These are phyloP conservation scores for Pseudonaja textilis DNA, from an alignment of 2,113 vertebrate species.

Conservation along the genomic window DNA sequence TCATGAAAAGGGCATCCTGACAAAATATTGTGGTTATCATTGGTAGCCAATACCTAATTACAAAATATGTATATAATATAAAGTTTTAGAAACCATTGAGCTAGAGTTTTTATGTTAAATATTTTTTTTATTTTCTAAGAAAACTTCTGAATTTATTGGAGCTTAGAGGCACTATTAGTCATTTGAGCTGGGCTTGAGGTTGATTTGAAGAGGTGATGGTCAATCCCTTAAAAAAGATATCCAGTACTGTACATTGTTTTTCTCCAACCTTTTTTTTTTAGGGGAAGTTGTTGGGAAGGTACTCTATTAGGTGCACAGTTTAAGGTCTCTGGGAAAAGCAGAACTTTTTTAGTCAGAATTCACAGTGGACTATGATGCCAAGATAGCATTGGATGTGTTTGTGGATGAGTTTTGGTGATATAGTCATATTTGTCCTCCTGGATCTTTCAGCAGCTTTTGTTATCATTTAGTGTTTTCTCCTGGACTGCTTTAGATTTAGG, in stretches of 20 bases:
- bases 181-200: background rate
- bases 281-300: background rate
- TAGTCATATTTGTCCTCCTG: background rate
- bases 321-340: background rate
- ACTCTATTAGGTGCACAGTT: background rate
- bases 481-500: background rate
- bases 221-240: background rate
- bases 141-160: background rate
- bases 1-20: background rate
- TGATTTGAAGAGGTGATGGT: background rate
- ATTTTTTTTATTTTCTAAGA: background rate
- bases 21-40: background rate
- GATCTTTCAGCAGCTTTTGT: background rate
- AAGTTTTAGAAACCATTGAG: background rate
- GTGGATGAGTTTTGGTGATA: background rate
- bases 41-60: background rate
- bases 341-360: background rate
- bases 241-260: background rate
- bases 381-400: background rate
- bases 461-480: background rate
- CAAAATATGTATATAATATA: background rate
- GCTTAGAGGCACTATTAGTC: background rate
- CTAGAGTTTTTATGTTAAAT: background rate
- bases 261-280: background rate
- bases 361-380: background rate